Evolutionary conservation across 2,888 invertebrate genomes (phyloP).

Genomic region (Axea sp.): DNA sequence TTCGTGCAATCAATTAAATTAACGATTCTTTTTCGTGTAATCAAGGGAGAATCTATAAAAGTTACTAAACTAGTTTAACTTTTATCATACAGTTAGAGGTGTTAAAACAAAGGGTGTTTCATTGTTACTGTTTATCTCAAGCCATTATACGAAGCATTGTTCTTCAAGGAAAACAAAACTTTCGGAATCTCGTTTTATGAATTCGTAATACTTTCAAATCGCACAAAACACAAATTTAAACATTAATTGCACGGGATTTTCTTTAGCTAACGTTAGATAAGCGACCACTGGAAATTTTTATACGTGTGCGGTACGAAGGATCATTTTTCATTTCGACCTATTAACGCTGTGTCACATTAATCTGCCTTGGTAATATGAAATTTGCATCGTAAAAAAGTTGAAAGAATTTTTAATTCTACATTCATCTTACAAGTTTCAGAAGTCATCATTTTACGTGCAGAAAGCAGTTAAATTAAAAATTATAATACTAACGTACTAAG

Average conservation of each 20-base stretch:
- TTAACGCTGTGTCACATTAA: conserved; percentile 2
- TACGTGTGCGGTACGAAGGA: not conserved
- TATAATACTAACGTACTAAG: no score
- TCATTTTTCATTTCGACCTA: conserved; percentile 15
- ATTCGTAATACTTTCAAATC: not conserved
- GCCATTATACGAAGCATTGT: conserved; percentile 2
- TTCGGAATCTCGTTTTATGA: not conserved
- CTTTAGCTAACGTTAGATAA: not conserved
- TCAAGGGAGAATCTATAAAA: conserved; percentile 23
- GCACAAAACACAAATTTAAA: not conserved
- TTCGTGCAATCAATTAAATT: conserved; percentile 19
- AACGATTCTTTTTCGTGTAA: conserved; percentile 9
- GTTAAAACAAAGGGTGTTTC: conserved; percentile 17
- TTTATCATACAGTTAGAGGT: conserved; percentile 30
- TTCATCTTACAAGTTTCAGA: no score
- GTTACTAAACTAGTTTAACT: conserved; percentile 11
- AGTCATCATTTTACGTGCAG: no score
- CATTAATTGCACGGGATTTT: not conserved
- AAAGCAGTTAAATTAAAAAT: no score
- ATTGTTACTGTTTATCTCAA: conserved; percentile 10
- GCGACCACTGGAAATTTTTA: not conserved
- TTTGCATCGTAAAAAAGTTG: no score
- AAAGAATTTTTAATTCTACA: no score
- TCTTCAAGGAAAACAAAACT: conserved; percentile 11
- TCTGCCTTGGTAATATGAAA: not conserved